Percentiles rank a stretch among this genome's conserved stretches.
Conservation (phyloP, 2,888 invertebrate species). For the Cyclophora punctaria region DNA sequence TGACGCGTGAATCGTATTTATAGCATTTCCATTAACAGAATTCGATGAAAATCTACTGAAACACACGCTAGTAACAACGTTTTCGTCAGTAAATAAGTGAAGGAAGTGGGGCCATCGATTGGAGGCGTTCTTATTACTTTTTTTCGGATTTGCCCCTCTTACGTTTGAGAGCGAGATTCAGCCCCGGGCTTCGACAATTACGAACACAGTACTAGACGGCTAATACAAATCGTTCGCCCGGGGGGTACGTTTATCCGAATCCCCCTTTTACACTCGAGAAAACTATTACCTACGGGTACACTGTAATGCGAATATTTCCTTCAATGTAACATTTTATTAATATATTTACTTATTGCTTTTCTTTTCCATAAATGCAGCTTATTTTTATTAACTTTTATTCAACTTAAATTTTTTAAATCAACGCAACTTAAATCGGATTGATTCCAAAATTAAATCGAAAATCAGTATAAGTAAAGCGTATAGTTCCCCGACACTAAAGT, state of each 20-base stretch:
- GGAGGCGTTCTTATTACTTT: constrained; percentile 42
- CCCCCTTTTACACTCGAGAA: constrained; percentile 37
- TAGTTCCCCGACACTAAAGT: constrained; percentile 1
- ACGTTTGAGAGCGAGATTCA: constrained; percentile 53
- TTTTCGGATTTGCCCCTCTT: constrained; percentile 50
- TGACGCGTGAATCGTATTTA: constrained; percentile 59
- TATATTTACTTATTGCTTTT: too few relatives aligned
- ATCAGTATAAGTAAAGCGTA: too few relatives aligned
- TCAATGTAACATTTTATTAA: too few relatives aligned
- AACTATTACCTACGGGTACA: constrained; percentile 49
- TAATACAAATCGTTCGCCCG: constrained; percentile 71
- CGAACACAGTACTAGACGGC: constrained; percentile 67
- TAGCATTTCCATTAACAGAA: constrained; percentile 46
- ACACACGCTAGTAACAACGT: constrained; percentile 17
- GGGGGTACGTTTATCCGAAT: constrained; percentile 62
- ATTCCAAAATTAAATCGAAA: too few relatives aligned
- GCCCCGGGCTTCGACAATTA: constrained; percentile 68
- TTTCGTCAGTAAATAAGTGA: constrained; percentile 23
- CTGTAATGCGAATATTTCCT: constrained; percentile 30
- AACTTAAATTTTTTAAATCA: too few relatives aligned
- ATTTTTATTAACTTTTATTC: too few relatives aligned
- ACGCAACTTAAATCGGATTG: too few relatives aligned
- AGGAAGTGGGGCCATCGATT: constrained; percentile 35
- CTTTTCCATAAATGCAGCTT: too few relatives aligned
- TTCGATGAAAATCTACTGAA: constrained; percentile 2